Evolutionary conservation across 2,797 vertebrate species (phyloP).

Genomic region (Mallotus villosus): DNA sequence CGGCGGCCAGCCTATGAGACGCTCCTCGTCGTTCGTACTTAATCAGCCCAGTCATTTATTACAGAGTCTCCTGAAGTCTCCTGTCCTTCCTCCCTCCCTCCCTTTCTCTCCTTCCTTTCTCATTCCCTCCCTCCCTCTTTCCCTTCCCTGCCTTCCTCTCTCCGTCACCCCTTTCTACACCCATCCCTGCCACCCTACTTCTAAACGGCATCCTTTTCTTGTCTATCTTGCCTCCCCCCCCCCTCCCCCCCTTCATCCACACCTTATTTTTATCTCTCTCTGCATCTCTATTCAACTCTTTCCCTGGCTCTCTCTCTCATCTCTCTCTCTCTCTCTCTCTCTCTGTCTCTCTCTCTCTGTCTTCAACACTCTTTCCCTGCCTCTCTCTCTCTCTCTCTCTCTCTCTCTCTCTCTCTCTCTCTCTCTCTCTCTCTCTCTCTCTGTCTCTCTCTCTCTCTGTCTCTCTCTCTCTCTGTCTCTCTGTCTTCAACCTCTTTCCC

Average conservation of each 20-base stretch:
- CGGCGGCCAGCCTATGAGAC: constrained; percentile 15
- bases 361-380: too few species aligned
- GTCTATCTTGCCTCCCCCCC: not conserved
- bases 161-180: not conserved
- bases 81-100: not conserved
- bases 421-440: not conserved
- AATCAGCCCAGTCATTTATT: constrained; percentile 24
- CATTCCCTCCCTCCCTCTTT: not conserved
- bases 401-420: too few species aligned
- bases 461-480: too few species aligned
- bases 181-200: too few species aligned
- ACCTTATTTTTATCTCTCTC: too few species aligned
- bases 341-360: not conserved
- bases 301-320: too few species aligned
- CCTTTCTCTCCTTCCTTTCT: not conserved
- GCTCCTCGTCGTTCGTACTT: constrained; percentile 32
- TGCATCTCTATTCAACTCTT: too few species aligned
- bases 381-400: not conserved
- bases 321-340: too few species aligned
- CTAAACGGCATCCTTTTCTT: not conserved
- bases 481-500: too few species aligned
- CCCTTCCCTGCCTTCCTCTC: not conserved
- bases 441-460: too few species aligned
- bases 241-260: not conserved
- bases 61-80: not conserved